Conservation (phyloP, 2,888 invertebrate species). For the Erpobdella octoculata region DNA sequence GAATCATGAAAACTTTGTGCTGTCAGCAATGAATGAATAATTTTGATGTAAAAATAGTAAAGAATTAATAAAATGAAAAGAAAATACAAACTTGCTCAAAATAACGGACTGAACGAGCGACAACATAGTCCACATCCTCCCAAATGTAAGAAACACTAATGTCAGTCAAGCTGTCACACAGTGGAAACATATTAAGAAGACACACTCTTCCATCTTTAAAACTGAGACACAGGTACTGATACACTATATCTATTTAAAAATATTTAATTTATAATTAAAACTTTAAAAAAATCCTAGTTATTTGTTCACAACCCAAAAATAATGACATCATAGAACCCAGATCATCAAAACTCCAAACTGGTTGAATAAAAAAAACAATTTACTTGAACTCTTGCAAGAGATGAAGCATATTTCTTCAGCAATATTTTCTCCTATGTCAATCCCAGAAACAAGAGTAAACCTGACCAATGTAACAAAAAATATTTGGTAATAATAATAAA, state of each 20-base stretch:
- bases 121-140: not conserved
- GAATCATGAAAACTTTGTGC: not conserved
- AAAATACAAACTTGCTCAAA: not conserved
- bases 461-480: no score
- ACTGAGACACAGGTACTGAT: not conserved
- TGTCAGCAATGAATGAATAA: not conserved
- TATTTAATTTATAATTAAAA: no score
- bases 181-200: not conserved
- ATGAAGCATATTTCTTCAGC: not conserved
- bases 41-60: not conserved
- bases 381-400: not conserved
- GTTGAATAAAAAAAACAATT: not conserved
- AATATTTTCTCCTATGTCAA: not conserved
- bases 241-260: no score
- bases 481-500: no score
- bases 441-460: not conserved
- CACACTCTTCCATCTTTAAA: slow-evolving; percentile 1
- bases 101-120: not conserved
- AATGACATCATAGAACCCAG: no score
- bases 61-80: not conserved
- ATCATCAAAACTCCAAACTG: not conserved
- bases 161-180: not conserved
- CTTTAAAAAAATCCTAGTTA: no score
- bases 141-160: not conserved
- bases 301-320: no score